Percentiles rank a stretch among this genome's conserved stretches.
These are phyloP conservation scores for Kryphioiulus occultus DNA, from an alignment of 2,888 invertebrate species.

Conservation along the genomic window DNA sequence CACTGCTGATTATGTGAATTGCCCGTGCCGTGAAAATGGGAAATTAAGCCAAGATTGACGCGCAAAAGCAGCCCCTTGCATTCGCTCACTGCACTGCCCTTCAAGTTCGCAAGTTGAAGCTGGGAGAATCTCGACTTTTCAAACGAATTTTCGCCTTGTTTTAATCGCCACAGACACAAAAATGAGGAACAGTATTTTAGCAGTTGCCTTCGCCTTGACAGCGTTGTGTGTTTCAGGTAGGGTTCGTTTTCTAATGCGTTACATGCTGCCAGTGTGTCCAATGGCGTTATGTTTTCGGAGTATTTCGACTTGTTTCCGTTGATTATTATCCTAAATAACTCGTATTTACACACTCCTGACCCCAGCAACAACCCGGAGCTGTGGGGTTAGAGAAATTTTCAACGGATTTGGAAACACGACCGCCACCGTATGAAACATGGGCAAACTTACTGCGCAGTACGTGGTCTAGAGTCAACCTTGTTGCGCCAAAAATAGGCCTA, in stretches of 20 bases:
- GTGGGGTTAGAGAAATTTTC: not conserved
- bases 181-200: not conserved
- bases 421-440: not conserved
- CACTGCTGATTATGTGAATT: constrained; percentile 33
- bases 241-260: not conserved
- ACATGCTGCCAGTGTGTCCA: not conserved
- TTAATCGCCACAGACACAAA: not conserved
- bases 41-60: not conserved
- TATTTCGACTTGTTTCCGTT: not conserved
- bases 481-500: too few species aligned
- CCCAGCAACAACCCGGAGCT: not conserved
- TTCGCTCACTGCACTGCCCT: not conserved
- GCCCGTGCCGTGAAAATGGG: not conserved
- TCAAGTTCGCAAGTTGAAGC: not conserved
- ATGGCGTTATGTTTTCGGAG: not conserved
- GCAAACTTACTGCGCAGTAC: not conserved
- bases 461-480: too few species aligned
- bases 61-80: not conserved
- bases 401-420: not conserved
- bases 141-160: not conserved
- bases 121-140: not conserved
- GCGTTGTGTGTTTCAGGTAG: not conserved
- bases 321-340: not conserved
- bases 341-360: not conserved
- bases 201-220: not conserved